These are phyloP conservation scores for Hypsopygia costalis DNA, from an alignment of 2,888 invertebrate genomes.

Conservation along the genomic window DNA sequence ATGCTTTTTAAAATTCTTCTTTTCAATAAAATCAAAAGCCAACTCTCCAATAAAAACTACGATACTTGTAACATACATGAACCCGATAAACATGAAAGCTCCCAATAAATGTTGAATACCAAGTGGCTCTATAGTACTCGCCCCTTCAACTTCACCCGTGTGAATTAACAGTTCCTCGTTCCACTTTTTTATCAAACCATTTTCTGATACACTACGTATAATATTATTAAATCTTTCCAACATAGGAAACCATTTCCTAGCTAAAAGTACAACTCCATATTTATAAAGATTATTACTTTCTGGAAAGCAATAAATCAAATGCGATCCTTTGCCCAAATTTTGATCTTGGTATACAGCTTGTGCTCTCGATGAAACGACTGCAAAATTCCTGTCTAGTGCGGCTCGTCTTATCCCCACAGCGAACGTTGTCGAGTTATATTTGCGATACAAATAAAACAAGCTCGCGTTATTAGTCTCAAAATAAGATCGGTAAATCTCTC, in stretches of 20 bases:
- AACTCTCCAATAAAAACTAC: slow-evolving; percentile 59
- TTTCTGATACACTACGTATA: slow-evolving; percentile 69
- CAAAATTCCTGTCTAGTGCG: slow-evolving; percentile 62
- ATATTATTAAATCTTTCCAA: slow-evolving; percentile 62
- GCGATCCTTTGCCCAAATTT: slow-evolving; percentile 61
- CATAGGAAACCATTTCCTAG: slow-evolving; percentile 72
- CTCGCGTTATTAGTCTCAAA: slow-evolving; percentile 72
- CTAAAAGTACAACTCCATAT: slow-evolving; percentile 69
- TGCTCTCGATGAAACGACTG: slow-evolving; percentile 63
- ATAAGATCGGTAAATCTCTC: slow-evolving; percentile 72
- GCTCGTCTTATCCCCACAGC: slow-evolving; percentile 58
- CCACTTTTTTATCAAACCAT: slow-evolving; percentile 74
- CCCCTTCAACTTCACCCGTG: slow-evolving; percentile 34
- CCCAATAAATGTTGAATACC: slow-evolving; percentile 66
- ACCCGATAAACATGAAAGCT: slow-evolving; percentile 67
- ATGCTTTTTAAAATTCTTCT: background rate
- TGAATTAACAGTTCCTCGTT: slow-evolving; percentile 63
- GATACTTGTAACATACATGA: slow-evolving; percentile 58
- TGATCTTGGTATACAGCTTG: slow-evolving; percentile 71
- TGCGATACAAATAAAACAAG: slow-evolving; percentile 70
- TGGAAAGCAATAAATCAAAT: slow-evolving; percentile 66
- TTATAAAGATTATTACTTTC: slow-evolving; percentile 70
- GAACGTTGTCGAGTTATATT: slow-evolving; percentile 66
- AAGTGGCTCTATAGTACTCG: slow-evolving; percentile 52
- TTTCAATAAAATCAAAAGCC: slow-evolving; percentile 19